These are phyloP conservation scores for Suncus etruscus DNA, from an alignment of 2,113 vertebrate species.

Conservation along the genomic window DNA sequence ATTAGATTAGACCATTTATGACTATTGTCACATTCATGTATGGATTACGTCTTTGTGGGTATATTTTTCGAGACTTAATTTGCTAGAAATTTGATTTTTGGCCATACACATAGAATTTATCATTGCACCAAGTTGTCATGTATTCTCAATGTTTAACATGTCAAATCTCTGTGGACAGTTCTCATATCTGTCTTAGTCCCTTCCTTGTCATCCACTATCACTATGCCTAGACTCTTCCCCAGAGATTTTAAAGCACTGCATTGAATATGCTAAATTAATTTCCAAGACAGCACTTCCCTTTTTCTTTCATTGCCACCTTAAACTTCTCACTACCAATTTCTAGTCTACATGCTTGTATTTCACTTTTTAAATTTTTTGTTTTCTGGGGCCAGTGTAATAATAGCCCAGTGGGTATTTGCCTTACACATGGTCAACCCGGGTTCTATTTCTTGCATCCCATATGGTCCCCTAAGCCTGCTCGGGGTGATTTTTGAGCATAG, in stretches of 20 bases:
- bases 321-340: conserved; percentile 36
- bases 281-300: not conserved
- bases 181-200: not conserved
- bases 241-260: conserved; percentile 41
- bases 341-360: conserved; percentile 42
- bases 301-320: not conserved
- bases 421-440: too few species aligned
- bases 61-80: not conserved
- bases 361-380: not conserved
- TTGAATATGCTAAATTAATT: conserved; percentile 51
- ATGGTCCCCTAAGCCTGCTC: too few species aligned
- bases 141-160: not conserved
- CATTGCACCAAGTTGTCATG: not conserved
- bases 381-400: too few species aligned
- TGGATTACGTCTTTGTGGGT: not conserved
- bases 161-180: not conserved
- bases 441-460: too few species aligned
- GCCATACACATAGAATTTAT: not conserved
- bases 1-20: not conserved
- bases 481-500: too few species aligned
- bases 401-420: too few species aligned
- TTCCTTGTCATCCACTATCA: not conserved
- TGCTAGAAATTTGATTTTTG: conserved; percentile 46
- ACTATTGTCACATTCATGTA: not conserved
- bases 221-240: not conserved